Base-by-base conservation (phyloP, 2,888 invertebrate species). In the Electrophaes corylata region DNA sequence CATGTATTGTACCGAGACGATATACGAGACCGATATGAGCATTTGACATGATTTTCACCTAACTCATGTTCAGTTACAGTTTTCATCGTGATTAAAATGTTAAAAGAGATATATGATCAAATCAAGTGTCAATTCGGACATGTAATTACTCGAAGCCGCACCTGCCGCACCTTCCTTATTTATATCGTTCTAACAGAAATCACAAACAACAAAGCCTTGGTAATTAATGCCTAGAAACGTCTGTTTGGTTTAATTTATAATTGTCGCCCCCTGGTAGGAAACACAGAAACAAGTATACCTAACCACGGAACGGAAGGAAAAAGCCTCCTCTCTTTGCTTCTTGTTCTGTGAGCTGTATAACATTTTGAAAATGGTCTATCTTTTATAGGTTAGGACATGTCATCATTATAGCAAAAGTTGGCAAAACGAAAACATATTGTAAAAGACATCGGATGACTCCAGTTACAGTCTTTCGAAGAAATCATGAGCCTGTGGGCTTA, bases 231-330 rank as follows among this genome's bases (percentile, higher is more conserved):
- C 50, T 54, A 43, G 49, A 26, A 45, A 50, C 23, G 54, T 40
- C 49, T 58, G 53, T 53, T 53, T 58, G 49, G 43, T 52, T 43
- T 53, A 53, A 58, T 58, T 53, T 53, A 57, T 52, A 52, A 52
- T 31, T 33, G 47, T 52, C 26, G 39, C 23, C 39, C 39, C 46
- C 26, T 49, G n/a, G 10, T 29, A 26, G 26, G 5, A 8, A 26
- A 26, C 10, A 29, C 26, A 10, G 10, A 8, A 29, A 29, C 10
- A 29, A 29, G 8, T 10, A n/a, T n/a, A n/a, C n/a, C n/a, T n/a
- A n/a, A n/a, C n/a, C n/a, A n/a, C n/a, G n/a, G n/a, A n/a, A 10
- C 26, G 2, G 10, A 29, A 29, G 10, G 8, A 29, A 10, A 10
- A 3, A 29, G 12, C 29, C n/a, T n/a, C n/a, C n/a, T 8, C 11